phyloP scores from a whole-genome alignment of 64 coral and sea anemone species.

The Trachythela sp. region DNA sequence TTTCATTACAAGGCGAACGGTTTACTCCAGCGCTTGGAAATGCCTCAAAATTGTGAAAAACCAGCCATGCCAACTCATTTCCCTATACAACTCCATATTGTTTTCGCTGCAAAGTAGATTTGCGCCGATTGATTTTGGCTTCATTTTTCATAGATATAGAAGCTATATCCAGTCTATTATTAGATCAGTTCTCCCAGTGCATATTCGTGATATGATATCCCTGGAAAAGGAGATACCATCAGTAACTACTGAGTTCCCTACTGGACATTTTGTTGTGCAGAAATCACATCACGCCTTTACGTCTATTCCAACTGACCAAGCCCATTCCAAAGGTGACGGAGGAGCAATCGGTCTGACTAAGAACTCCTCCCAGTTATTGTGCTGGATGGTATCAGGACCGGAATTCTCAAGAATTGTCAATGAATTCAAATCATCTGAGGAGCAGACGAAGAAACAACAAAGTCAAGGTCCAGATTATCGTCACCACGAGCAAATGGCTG shows the following conservation, averaged over 20 bases:
- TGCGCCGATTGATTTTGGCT: too few relatives aligned
- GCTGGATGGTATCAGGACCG: slow-evolving; percentile 3
- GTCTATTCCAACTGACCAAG: neutral
- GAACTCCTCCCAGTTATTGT: neutral
- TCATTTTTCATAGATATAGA: too few relatives aligned
- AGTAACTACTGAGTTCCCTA: neutral
- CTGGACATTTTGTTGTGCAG: neutral
- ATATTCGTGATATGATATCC: too few relatives aligned
- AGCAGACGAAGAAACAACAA: neutral
- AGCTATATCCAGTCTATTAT: too few relatives aligned
- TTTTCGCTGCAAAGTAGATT: too few relatives aligned
- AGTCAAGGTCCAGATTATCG: neutral
- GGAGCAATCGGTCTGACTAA: neutral
- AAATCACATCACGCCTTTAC: neutral
- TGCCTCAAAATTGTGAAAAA: too few relatives aligned
- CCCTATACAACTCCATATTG: too few relatives aligned
- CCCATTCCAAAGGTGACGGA: neutral
- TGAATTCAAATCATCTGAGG: neutral
- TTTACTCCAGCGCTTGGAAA: too few relatives aligned
- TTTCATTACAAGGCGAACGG: too few relatives aligned
- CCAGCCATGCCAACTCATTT: too few relatives aligned
- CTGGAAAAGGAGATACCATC: neutral
- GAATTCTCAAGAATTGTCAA: neutral
- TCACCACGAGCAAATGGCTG: slow-evolving; percentile 1
- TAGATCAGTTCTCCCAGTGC: too few relatives aligned